Conservation (phyloP, 2,113 vertebrate species). For the Pseudorectes ferrugineus region DNA sequence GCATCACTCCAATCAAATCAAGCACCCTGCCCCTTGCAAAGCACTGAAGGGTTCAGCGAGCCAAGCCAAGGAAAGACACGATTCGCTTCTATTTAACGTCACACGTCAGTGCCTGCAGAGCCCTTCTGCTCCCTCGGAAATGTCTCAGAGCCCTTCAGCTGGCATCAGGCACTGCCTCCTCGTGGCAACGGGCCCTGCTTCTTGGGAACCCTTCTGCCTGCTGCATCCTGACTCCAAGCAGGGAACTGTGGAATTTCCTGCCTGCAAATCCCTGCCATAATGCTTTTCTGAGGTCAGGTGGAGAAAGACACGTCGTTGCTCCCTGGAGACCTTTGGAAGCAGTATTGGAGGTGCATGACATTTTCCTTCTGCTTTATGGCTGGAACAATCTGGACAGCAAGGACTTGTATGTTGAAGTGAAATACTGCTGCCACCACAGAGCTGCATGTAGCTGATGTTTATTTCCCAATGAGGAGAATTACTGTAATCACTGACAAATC, state of each 20-base stretch:
- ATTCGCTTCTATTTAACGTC: neutral
- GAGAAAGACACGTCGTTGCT: rapidly evolving
- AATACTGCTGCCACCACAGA: neutral
- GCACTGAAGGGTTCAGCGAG: neutral
- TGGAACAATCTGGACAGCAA: neutral
- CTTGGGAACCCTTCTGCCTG: neutral
- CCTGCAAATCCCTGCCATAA: neutral
- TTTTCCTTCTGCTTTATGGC: neutral
- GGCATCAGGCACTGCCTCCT: neutral
- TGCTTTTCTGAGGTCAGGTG: neutral
- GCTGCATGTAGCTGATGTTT: neutral
- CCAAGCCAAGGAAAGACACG: neutral
- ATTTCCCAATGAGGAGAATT: neutral
- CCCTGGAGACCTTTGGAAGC: neutral
- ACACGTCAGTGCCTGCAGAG: neutral
- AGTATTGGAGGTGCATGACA: neutral
- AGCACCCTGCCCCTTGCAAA: neutral
- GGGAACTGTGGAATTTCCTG: neutral
- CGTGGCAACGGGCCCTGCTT: rapidly evolving
- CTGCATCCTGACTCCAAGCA: neutral
- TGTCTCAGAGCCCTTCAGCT: neutral
- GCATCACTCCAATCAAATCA: rapidly evolving
- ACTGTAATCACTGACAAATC: neutral
- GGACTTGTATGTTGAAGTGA: neutral
- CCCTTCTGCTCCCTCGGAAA: neutral